Evolutionary conservation across 1,140 invertebrate genomes (phyloP).

Genomic region (Ostrea edulis): DNA sequence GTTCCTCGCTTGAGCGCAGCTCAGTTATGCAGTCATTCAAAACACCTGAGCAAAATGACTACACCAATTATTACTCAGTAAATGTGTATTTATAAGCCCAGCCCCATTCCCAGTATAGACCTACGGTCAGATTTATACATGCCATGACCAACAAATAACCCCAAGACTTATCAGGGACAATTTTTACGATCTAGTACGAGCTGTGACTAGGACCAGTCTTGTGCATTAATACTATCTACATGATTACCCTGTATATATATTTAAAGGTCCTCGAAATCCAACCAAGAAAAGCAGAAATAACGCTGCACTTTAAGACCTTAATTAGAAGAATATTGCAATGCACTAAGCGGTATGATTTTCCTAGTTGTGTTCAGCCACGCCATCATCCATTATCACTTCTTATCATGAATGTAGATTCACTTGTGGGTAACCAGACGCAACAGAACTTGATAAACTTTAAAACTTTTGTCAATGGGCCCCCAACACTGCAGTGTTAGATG

Average conservation of each 20-base stretch:
- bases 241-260: neutral
- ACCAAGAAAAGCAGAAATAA: neutral
- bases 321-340: neutral
- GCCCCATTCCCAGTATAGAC: neutral
- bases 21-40: neutral
- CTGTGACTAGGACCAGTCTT: neutral
- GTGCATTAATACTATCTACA: neutral
- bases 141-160: conserved; percentile 28
- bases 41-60: conserved; percentile 24
- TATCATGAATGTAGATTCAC: conserved; percentile 14
- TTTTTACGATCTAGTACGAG: neutral
- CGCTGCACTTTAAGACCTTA: neutral
- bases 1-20: conserved; percentile 28
- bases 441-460: conserved; percentile 9
- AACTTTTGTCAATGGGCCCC: conserved; percentile 10
- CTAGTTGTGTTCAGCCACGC: neutral
- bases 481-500: conserved; percentile 1
- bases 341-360: neutral
- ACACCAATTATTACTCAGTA: conserved; percentile 32
- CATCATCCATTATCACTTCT: neutral
- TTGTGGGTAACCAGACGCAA: conserved; percentile 35
- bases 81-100: conserved; percentile 4
- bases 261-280: neutral
- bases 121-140: conserved; percentile 5
- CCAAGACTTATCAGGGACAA: neutral